These are phyloP conservation scores for Prinia subflava DNA, from an alignment of 2,113 vertebrate genomes.

Conservation along the genomic window DNA sequence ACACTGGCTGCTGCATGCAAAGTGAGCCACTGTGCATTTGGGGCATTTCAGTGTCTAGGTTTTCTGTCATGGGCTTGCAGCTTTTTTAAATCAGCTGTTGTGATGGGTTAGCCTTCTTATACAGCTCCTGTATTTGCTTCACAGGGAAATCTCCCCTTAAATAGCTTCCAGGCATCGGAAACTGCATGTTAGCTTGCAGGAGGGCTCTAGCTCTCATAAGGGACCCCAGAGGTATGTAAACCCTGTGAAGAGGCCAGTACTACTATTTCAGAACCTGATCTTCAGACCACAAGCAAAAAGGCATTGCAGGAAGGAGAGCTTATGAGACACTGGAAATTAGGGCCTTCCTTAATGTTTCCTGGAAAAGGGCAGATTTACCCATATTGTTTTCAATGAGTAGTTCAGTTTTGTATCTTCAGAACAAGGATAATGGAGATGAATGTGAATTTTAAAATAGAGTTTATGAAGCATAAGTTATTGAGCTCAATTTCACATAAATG, in stretches of 20 bases:
- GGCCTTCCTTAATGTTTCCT: background rate
- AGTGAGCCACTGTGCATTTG: background rate
- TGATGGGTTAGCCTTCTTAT: background rate
- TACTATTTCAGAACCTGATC: background rate
- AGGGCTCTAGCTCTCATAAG: background rate
- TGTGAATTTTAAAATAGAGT: background rate
- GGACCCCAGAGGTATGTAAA: background rate
- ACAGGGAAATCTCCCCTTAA: background rate
- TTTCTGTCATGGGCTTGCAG: background rate
- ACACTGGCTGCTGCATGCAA: background rate
- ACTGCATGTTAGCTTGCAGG: background rate
- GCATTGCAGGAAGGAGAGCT: background rate
- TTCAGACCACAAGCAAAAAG: background rate
- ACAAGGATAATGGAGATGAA: background rate
- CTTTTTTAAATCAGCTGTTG: background rate
- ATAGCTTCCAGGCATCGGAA: background rate
- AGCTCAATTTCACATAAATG: background rate
- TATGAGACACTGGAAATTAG: background rate
- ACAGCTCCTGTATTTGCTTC: background rate
- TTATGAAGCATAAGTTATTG: background rate
- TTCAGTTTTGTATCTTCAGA: background rate
- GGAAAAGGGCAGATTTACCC: background rate
- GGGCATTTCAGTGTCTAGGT: background rate
- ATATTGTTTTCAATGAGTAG: background rate
- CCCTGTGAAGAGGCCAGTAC: accelerated